Evolutionary conservation across 2,113 vertebrate genomes (phyloP).

Genomic region (Tachysurus fulvidraco): DNA sequence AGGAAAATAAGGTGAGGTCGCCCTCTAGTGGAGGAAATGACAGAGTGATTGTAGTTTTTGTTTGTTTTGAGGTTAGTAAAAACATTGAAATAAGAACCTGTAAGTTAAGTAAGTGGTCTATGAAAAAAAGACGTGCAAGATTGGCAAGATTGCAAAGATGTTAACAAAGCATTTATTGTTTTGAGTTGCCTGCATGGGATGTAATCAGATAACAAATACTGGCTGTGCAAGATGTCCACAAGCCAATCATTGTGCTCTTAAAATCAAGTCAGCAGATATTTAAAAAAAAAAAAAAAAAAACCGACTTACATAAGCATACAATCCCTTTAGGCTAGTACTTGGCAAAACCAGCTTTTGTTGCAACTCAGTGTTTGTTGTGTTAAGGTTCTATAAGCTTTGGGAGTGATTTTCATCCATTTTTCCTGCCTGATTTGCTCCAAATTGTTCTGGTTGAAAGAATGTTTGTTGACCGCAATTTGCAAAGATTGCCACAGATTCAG

Average conservation of each 20-base stretch:
- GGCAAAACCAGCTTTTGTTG: not conserved
- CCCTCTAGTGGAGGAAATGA: conserved; percentile 34
- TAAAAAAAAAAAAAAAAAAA: not conserved
- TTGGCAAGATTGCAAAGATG: too few relatives aligned
- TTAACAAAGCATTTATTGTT: not conserved
- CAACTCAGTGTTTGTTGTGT: not conserved
- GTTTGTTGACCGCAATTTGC: too few relatives aligned
- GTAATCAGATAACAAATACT: not conserved
- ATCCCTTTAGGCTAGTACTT: not conserved
- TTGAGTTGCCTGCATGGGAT: not conserved
- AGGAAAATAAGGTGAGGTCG: not conserved
- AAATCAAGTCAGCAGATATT: not conserved
- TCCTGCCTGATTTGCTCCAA: not conserved
- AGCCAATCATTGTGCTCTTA: not conserved
- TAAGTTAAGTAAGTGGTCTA: not conserved
- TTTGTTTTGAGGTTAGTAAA: not conserved
- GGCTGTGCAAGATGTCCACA: not conserved
- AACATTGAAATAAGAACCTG: not conserved
- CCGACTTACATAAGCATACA: not conserved
- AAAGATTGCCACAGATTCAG: not conserved
- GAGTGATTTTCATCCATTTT: not conserved
- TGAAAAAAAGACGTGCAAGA: not conserved
- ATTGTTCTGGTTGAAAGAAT: not conserved
- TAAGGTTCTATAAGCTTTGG: not conserved
- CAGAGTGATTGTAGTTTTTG: not conserved